Base-by-base conservation (phyloP, 2,113 vertebrate genomes). In the Pteropus alecto region DNA sequence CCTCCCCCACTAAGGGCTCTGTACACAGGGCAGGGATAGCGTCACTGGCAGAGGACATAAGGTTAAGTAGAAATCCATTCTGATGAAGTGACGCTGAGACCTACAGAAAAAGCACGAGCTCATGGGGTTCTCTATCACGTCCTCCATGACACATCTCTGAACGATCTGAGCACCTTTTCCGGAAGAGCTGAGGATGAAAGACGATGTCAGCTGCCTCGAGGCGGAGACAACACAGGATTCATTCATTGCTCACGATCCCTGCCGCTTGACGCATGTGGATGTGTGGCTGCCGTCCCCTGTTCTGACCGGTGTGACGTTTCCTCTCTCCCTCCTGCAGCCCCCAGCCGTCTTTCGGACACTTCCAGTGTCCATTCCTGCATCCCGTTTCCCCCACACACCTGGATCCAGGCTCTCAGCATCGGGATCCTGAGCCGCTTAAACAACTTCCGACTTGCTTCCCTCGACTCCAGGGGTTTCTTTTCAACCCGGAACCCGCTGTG, bases 181-280 rank as follows among this genome's bases (percentile, higher is more conserved):
- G 18, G 61, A 74, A 68, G 43, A 65, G 35, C 43, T 0, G 3
- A 54, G 46, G 58, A 22, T 63, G n/a, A 33, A 33, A 90, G 18
- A 68, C 10, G 26, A 18, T 10, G 38, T 28, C 35, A 38, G 10
- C 51, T 41, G 11, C 48, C 1, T 19, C 4, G 7, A 30, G 81
- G 68, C 60, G 73, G 87, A 22, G 12, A 35, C 22, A 3, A 1
- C 43, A 1, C 1, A 1, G 51, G 30, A 19, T 54, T 33, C n/a
- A 14, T 7, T 2, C 28, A 14, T 19, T 6, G 1, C 26, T 11
- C 35, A 2, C 6, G 9, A 14, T 18, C 38, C 35, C 51, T 13
- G 61, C 65, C 67, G 28, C 7, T 0, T 9, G 48, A n/a, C 9
- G 10, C 28, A 2, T 10, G 16, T n/a, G 38, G 28, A 5, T 33